phyloP scores from a whole-genome alignment of 2,888 invertebrate genomes.

The Selenia dentaria region DNA sequence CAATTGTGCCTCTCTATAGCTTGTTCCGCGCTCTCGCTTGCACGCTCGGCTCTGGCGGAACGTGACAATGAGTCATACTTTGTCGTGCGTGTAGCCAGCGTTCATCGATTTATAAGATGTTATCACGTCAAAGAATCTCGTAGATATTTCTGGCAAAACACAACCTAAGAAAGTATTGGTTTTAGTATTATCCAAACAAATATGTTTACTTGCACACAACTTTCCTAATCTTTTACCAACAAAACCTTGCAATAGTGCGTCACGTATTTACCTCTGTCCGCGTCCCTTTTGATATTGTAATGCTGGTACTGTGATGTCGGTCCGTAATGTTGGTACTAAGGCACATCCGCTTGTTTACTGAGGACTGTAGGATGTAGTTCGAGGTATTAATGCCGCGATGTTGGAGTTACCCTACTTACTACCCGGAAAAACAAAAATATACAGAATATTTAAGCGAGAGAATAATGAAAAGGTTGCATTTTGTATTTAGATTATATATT shows the following conservation, averaged over 20 bases:
- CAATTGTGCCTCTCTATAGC: no score
- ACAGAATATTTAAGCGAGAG: not conserved
- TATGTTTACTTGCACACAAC: no score
- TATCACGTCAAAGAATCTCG: no score
- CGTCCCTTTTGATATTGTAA: constrained; percentile 24
- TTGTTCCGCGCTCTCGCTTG: no score
- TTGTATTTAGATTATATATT: not conserved
- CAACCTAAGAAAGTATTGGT: no score
- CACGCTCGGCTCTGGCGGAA: no score
- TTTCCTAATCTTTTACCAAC: constrained; percentile 13
- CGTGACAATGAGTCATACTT: no score
- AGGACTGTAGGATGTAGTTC: constrained; percentile 16
- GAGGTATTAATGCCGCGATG: constrained; percentile 11
- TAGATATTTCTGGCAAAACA: no score
- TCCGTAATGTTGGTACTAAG: constrained; percentile 16
- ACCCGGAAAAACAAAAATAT: constrained; percentile 5
- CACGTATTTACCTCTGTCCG: constrained; percentile 19
- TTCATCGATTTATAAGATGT: no score
- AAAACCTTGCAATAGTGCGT: constrained; percentile 15
- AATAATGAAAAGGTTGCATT: not conserved
- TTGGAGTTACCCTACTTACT: constrained; percentile 11
- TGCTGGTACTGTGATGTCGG: constrained; percentile 19
- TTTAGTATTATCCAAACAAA: no score
- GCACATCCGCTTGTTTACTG: constrained; percentile 20
- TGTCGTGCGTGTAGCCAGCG: no score